phyloP scores from a whole-genome alignment of 2,113 vertebrate species.

The Menidia beryllina region DNA sequence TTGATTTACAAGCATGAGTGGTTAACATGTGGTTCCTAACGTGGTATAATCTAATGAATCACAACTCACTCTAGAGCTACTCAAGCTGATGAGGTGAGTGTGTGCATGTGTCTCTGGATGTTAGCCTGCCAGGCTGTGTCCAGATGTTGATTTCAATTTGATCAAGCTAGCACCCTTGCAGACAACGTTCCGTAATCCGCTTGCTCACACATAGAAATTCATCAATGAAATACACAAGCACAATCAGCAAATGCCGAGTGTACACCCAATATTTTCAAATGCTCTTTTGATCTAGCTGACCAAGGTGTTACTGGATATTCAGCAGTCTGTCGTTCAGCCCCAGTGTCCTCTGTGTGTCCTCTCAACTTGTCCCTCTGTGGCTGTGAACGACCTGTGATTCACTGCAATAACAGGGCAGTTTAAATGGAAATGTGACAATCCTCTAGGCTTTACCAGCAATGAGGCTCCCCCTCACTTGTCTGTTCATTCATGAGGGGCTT shows the following conservation, averaged over 20 bases:
- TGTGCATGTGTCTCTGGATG: slow-evolving; percentile 13
- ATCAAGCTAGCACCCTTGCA: slow-evolving; percentile 30
- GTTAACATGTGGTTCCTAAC: slow-evolving; percentile 41
- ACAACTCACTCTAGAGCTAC: slow-evolving; percentile 43
- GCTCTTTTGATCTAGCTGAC: not conserved
- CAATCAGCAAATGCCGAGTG: slow-evolving; percentile 31
- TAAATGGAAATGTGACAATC: slow-evolving; percentile 66
- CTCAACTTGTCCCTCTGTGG: slow-evolving; percentile 44
- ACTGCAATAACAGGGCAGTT: slow-evolving; percentile 41
- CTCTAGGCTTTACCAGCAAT: slow-evolving; percentile 48
- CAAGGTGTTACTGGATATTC: not conserved
- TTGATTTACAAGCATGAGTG: slow-evolving; percentile 35
- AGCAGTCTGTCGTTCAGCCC: slow-evolving; percentile 5
- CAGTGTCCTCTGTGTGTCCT: slow-evolving; percentile 2
- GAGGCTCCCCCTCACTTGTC: slow-evolving; percentile 34
- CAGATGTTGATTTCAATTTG: slow-evolving; percentile 59
- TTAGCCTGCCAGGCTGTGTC: slow-evolving; percentile 29
- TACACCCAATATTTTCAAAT: slow-evolving; percentile 29
- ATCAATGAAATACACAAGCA: slow-evolving; percentile 32
- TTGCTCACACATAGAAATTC: slow-evolving; percentile 10
- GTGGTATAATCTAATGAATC: slow-evolving; percentile 36
- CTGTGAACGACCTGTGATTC: slow-evolving; percentile 40
- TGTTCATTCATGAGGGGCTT: slow-evolving; percentile 19
- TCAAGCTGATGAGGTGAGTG: slow-evolving; percentile 40
- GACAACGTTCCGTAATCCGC: slow-evolving; percentile 25